phyloP scores from a whole-genome alignment of 2,113 vertebrate genomes.

The Planiliza haematocheilus region DNA sequence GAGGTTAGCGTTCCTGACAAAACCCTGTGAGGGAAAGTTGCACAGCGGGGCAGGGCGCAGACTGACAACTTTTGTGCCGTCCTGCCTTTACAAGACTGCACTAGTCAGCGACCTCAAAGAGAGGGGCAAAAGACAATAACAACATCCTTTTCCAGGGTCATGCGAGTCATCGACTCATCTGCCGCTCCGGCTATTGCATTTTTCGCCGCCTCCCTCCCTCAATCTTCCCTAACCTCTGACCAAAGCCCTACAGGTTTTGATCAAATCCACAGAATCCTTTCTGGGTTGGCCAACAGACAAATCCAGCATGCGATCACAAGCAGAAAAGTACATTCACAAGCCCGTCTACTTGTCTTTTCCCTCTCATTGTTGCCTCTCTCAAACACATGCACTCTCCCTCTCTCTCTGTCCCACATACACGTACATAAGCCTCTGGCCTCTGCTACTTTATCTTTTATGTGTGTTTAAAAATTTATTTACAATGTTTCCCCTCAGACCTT shows the following conservation, averaged over 20 bases:
- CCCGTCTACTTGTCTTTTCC: constrained; percentile 30
- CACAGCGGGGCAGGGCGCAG: constrained; percentile 51
- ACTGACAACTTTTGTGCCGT: constrained; percentile 60
- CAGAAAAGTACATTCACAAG: constrained; percentile 49
- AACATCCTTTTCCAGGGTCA: constrained; percentile 65
- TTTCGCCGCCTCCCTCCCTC: constrained; percentile 5
- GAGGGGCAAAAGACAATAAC: constrained; percentile 46
- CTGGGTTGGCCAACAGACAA: constrained; percentile 49
- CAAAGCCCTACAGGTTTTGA: constrained; percentile 55
- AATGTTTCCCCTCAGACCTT: constrained; percentile 22
- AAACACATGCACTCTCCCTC: neutral
- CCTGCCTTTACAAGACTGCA: constrained; percentile 51
- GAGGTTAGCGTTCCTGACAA: constrained; percentile 58
- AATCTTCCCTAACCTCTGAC: neutral
- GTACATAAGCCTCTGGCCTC: constrained; percentile 18
- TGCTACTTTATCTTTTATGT: constrained; percentile 39
- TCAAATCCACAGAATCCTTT: constrained; percentile 58
- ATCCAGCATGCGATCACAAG: constrained; percentile 57
- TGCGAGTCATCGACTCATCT: constrained; percentile 52
- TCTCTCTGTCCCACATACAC: neutral
- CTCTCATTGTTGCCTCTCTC: neutral
- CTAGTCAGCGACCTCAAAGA: constrained; percentile 55
- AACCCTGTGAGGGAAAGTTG: constrained; percentile 58
- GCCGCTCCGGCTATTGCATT: constrained; percentile 7
- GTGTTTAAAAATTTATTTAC: constrained; percentile 46